Evolutionary conservation across 2,113 vertebrate genomes (phyloP), one percentile per base, ranked within the genome.

Genomic region (Zapus hudsonius): DNA sequence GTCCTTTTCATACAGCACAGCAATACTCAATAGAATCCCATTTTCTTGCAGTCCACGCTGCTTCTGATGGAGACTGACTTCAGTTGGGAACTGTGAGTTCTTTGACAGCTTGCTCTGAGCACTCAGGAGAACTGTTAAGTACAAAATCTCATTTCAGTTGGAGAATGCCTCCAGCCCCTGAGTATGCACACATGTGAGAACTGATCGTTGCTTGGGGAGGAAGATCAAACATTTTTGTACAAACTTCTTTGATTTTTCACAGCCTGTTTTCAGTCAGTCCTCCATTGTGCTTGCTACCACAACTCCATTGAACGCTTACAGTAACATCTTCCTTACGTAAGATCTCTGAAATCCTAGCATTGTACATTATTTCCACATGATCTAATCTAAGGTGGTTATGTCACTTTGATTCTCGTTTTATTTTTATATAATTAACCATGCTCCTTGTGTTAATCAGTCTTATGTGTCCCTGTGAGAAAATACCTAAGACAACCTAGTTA

Each of bases 141-240:
- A 98, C 91, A 98, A 98, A 99, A 99, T 97, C 98, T 99, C 97
- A 99, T 99, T 98, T 99, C 99, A 98, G 98, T 98, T 90, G 98
- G 97, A 90, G 98, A 99, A 94, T 98, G 94, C 98, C 98, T 96
- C 99, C 99, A 47, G 98, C 98, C 96, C 98, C 98, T 10, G 98
- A 98, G 98, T 99, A 98, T 86, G 98, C 98, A 81, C 99, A 98
- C 5, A 98, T 98, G 98, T 99, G 98, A 95, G 98, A 99, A 92
- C 98, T 98, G 92, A 99, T 98, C 95, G 99, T 98, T 66, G n/a
- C n/a, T n/a, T n/a, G n/a, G n/a, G 97, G 91, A 74, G 98, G 98
- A 95, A 99, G 98, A 23, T 98, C 98, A 98, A 99, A 97, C 80
- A 98, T 98, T 98, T 96, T 99, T 98, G 93, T 98, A 98, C 78